Conservation (phyloP, 1,140 invertebrate genomes). For the Leptopilina boulardi region DNA sequence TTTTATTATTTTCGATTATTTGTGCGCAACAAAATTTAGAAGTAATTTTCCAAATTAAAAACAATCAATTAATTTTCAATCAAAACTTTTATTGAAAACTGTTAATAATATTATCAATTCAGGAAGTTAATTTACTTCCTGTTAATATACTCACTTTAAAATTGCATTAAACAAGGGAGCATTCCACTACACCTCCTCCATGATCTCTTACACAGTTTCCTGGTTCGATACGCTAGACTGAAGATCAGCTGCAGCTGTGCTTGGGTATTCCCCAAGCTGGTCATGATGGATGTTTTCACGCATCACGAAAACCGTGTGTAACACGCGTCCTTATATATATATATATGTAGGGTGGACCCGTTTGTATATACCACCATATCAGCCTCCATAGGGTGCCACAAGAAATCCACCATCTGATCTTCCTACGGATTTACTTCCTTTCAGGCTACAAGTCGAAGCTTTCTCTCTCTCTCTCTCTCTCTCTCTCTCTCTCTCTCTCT, state of each 20-base stretch:
- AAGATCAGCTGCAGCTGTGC: slow-evolving; percentile 58
- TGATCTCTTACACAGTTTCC: slow-evolving; percentile 49
- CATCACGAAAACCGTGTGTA: slow-evolving; percentile 32
- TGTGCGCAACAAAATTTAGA: too few relatives aligned
- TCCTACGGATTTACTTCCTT: slow-evolving; percentile 25
- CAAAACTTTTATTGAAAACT: not conserved
- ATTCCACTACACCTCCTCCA: slow-evolving; percentile 49
- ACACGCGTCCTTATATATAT: not conserved
- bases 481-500: too few relatives aligned
- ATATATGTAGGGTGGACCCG: slow-evolving; percentile 14
- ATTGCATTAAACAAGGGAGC: slow-evolving; percentile 20
- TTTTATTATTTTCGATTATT: too few relatives aligned
- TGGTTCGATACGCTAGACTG: slow-evolving; percentile 58
- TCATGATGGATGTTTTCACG: slow-evolving; percentile 62
- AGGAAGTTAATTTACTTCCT: slow-evolving; percentile 41
- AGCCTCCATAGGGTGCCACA: slow-evolving; percentile 24
- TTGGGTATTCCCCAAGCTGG: slow-evolving; percentile 59
- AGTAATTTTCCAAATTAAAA: too few relatives aligned
- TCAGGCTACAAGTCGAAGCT: slow-evolving; percentile 14
- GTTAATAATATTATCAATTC: slow-evolving; percentile 33
- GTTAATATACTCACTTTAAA: slow-evolving; percentile 41
- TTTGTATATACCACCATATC: slow-evolving; percentile 6
- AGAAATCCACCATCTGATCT: not conserved
- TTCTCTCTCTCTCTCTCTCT: too few relatives aligned
- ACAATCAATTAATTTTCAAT: too few relatives aligned